Evolutionary conservation across 2,888 invertebrate species (phyloP), one percentile per base, ranked within the genome.

Genomic region (Chrysolina americana): DNA sequence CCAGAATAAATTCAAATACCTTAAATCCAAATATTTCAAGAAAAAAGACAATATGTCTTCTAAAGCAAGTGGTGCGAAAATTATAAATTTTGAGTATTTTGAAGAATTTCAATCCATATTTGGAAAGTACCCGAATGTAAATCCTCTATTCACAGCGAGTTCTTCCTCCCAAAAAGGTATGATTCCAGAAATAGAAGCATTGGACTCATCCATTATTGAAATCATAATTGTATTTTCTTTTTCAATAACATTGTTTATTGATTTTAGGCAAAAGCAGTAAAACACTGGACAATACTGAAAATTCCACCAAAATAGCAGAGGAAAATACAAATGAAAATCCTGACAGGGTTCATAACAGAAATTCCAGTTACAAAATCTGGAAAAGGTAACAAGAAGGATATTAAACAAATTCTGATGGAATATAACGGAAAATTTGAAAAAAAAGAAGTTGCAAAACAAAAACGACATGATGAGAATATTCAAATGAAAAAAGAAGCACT

Each of bases 11-110:
- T 36, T 36, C 36, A 36, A 36, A 36, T 36, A 36, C 36, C 36
- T 36, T 8, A 36, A 63, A 9, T 36, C 41, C 11, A 56, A 56
- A 56, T 56, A 56, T 17, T n/a, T 56, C 17, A 56, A 56, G 17
- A 56, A 56, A 56, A 56, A 56, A 17, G 17, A 56, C 41, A 63
- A 63, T 63, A 63, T 63, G 63, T 63, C 63, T 63, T 28, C 63
- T 8, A 63, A 63, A 23, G 17, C 15, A 56, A 56, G 56, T 56
- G 56, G 56, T 13, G 56, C 56, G 11, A 56, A 56, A 56, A 4
- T 17, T n/a, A 19, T 56, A 5, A 19, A 19, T 56, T 56, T 56
- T 17, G 56, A 56, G 56, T 56, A n/a, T 56, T 56, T 56, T 13
- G 56, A 56, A 17, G 56, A 56, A 17, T 56, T 56, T 19, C n/a